Conservation (phyloP, 2,888 invertebrate species). For the Sinhomidia bicolor region DNA sequence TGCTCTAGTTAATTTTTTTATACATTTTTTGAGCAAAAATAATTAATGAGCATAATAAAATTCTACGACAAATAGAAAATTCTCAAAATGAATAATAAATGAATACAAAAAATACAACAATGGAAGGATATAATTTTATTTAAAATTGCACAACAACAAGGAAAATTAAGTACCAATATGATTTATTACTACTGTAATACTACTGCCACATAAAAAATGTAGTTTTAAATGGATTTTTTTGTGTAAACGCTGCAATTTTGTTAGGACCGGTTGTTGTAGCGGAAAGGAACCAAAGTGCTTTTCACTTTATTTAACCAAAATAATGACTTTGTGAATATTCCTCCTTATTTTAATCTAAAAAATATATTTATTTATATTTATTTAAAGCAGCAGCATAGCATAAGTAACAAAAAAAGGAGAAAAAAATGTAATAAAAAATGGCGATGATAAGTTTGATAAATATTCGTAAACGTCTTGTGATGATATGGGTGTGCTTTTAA, state of each 20-base stretch:
- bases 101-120: too few relatives aligned
- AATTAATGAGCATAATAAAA: too few relatives aligned
- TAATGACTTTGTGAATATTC: neutral
- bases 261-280: neutral
- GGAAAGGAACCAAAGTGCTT: neutral
- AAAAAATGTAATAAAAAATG: neutral
- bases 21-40: too few relatives aligned
- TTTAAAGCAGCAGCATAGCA: too few relatives aligned
- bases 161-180: neutral
- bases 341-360: too few relatives aligned
- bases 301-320: neutral
- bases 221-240: neutral
- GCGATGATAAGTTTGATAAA: neutral
- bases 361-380: too few relatives aligned
- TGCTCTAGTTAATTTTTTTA: too few relatives aligned
- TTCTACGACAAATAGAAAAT: too few relatives aligned
- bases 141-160: neutral
- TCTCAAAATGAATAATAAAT: too few relatives aligned
- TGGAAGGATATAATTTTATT: too few relatives aligned
- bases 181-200: neutral
- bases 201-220: too few relatives aligned
- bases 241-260: neutral
- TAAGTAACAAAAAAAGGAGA: too few relatives aligned
- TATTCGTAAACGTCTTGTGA: neutral
- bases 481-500: constrained; percentile 13